Percentiles rank a stretch among this genome's conserved stretches.
Evolutionary conservation across 2,888 invertebrate species (phyloP).

Genomic region (Sialis lutaria): DNA sequence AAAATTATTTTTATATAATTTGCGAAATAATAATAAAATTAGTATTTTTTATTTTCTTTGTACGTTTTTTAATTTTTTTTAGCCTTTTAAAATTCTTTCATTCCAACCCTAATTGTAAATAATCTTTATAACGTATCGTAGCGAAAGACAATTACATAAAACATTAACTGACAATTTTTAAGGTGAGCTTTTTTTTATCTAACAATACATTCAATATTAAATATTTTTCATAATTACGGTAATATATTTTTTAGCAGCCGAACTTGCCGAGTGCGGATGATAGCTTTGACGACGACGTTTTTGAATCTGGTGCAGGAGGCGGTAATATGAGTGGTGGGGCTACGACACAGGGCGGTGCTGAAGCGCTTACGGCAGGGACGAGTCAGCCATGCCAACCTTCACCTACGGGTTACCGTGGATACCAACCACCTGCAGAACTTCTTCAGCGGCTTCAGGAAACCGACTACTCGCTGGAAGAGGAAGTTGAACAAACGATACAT

Average conservation of each 20-base stretch:
- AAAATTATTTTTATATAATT: too few species aligned
- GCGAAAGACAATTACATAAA: not conserved
- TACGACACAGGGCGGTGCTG: constrained; percentile 16
- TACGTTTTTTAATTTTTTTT: too few species aligned
- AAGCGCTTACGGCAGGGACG: constrained; percentile 23
- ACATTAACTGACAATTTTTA: not conserved
- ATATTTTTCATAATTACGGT: constrained; percentile 4
- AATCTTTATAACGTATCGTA: constrained; percentile 1
- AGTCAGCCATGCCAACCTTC: constrained; percentile 37
- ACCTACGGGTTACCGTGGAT: constrained; percentile 66
- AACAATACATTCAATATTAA: not conserved
- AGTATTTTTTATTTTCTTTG: too few species aligned
- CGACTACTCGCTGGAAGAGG: constrained; percentile 24
- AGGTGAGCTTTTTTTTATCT: not conserved
- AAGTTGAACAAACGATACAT: constrained; percentile 41
- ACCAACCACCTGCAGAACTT: constrained; percentile 55
- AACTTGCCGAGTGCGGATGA: constrained; percentile 44
- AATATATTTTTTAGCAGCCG: constrained; percentile 20
- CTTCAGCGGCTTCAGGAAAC: constrained; percentile 29
- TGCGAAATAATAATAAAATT: too few species aligned
- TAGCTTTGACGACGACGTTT: constrained; percentile 72
- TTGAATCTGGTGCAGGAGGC: constrained; percentile 38
- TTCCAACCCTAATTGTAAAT: not conserved
- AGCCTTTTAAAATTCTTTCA: too few species aligned
- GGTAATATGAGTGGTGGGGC: constrained; percentile 18